A percentile compares a stretch with the other conserved stretches of the same genome.
phyloP scores from a whole-genome alignment of 2,797 vertebrate species.

The Oreonectes daqikongensis region DNA sequence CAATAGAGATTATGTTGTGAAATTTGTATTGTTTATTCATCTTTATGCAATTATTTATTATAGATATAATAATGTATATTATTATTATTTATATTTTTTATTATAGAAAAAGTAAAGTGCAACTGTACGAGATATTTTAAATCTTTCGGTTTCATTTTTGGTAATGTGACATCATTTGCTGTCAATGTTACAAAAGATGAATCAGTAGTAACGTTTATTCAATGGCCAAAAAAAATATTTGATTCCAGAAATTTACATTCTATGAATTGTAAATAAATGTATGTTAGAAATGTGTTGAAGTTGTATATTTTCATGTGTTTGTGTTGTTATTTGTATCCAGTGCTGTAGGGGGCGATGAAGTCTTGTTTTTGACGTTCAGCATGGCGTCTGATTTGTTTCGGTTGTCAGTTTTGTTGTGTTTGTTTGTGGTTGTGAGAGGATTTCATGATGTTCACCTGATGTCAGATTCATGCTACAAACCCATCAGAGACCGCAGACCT shows the following conservation, averaged over 20 bases:
- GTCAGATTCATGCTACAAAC: conserved; percentile 70
- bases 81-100: no score
- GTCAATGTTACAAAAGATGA: not conserved
- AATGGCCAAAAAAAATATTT: not conserved
- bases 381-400: conserved; percentile 66
- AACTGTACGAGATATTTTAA: not conserved
- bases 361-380: not conserved
- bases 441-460: not conserved
- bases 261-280: no score
- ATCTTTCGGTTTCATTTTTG: no score
- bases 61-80: no score
- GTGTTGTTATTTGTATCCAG: not conserved
- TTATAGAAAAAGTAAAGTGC: no score
- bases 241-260: no score
- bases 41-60: no score
- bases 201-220: not conserved
- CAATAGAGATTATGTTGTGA: no score
- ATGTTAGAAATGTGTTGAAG: no score
- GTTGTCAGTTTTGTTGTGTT: conserved; percentile 20
- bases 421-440: not conserved
- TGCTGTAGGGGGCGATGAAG: conserved; percentile 24
- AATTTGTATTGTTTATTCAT: no score
- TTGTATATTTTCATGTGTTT: not conserved
- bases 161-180: not conserved
- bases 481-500: conserved; percentile 62